Evolutionary conservation across 2,113 vertebrate genomes (phyloP).

Genomic region (Marmota flaviventris): DNA sequence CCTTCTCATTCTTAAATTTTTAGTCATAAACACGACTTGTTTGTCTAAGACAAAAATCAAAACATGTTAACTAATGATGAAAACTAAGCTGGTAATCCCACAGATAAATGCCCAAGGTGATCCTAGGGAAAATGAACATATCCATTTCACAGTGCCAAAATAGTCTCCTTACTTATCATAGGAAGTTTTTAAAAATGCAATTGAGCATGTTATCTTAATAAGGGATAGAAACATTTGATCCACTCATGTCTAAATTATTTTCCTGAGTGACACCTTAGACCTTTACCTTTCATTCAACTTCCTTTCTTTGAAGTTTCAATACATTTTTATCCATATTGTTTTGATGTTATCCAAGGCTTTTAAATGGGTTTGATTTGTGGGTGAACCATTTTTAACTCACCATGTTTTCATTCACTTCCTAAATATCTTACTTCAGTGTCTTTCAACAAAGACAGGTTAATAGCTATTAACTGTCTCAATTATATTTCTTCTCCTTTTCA

Average conservation of each 20-base stretch:
- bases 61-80: not conserved
- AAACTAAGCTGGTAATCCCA: not conserved
- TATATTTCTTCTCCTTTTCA: slow-evolving; percentile 71
- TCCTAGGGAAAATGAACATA: not conserved
- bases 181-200: not conserved
- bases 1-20: not conserved
- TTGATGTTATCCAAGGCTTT: not conserved
- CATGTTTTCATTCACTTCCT: not conserved
- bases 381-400: not conserved
- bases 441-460: slow-evolving; percentile 72
- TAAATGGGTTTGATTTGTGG: not conserved
- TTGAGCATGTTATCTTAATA: not conserved
- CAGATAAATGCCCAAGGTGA: not conserved
- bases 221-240: not conserved
- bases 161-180: not conserved
- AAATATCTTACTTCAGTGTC: slow-evolving; percentile 14
- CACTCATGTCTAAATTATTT: not conserved
- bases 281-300: not conserved
- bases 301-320: not conserved
- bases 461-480: slow-evolving; percentile 73
- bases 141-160: not conserved
- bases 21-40: not conserved
- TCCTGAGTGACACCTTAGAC: not conserved
- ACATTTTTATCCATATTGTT: not conserved
- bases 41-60: not conserved